Evolutionary conservation across 2,113 vertebrate species (phyloP).

Genomic region (Manacus vitellinus): DNA sequence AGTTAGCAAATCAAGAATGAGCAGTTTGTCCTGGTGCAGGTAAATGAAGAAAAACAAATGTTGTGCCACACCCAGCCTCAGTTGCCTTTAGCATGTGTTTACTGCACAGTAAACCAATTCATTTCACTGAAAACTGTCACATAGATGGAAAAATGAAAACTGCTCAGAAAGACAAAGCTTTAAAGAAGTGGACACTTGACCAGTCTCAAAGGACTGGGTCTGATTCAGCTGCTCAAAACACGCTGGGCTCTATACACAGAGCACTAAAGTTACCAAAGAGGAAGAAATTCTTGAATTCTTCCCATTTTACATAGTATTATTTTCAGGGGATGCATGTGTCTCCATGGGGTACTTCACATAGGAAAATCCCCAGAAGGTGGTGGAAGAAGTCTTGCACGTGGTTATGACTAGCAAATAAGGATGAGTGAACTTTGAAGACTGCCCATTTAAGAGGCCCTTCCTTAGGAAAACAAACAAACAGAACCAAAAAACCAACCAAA

Average conservation of each 20-base stretch:
- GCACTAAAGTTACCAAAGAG: background rate
- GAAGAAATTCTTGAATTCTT: background rate
- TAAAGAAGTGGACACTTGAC: background rate
- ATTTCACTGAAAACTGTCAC: background rate
- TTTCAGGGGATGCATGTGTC: background rate
- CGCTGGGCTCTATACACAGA: background rate
- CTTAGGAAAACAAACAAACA: background rate
- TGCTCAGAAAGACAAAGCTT: background rate
- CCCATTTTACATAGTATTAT: background rate
- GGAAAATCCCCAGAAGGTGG: background rate
- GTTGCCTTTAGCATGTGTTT: background rate
- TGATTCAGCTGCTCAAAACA: background rate
- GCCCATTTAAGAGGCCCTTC: background rate
- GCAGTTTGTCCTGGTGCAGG: background rate
- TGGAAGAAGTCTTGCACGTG: background rate
- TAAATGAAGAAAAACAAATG: background rate
- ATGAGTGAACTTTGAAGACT: background rate
- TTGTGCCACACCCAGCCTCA: background rate
- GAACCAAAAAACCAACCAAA: too few relatives aligned
- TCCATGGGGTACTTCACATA: background rate
- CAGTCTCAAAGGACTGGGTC: background rate
- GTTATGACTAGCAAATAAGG: background rate
- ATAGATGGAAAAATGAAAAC: background rate
- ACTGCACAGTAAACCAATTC: too few relatives aligned
- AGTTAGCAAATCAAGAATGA: background rate